Conservation (phyloP, 2,113 vertebrate species). For the Petrocephalus zakoni region DNA sequence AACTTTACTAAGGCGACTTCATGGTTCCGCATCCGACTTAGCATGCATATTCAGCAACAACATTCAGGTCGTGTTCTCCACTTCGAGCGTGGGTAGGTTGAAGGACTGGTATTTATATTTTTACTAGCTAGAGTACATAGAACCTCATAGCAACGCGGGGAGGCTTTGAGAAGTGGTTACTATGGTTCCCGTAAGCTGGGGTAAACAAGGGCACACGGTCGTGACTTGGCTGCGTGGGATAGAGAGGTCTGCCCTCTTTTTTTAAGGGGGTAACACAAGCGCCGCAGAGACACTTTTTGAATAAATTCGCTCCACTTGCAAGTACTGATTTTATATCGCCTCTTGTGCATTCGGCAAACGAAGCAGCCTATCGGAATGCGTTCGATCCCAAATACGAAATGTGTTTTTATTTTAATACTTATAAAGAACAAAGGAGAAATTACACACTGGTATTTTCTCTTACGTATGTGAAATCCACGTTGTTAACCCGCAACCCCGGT, state of each 20-base stretch:
- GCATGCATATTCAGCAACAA: neutral
- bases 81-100: slow-evolving; percentile 1
- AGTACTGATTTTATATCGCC: neutral
- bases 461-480: slow-evolving; percentile 39
- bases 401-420: neutral
- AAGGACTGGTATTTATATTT: slow-evolving; percentile 44
- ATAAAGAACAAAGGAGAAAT: neutral
- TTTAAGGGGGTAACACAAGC: neutral
- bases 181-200: slow-evolving; percentile 47
- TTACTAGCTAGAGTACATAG: slow-evolving; percentile 45
- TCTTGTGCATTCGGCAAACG: neutral
- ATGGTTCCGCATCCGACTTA: too few relatives aligned
- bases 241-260: slow-evolving; percentile 12
- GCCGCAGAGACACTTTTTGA: neutral
- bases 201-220: slow-evolving; percentile 29
- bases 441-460: slow-evolving; percentile 4
- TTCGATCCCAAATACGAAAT: neutral
- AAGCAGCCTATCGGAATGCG: neutral
- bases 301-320: neutral
- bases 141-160: slow-evolving; percentile 65
- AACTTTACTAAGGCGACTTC: neutral
- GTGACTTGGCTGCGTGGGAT: slow-evolving; percentile 35
- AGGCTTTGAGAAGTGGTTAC: slow-evolving; percentile 68
- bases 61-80: slow-evolving; percentile 18
- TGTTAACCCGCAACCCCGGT: slow-evolving; percentile 28